Base-by-base conservation (phyloP, 2,797 vertebrate species). In the Meriones psammophilus region DNA sequence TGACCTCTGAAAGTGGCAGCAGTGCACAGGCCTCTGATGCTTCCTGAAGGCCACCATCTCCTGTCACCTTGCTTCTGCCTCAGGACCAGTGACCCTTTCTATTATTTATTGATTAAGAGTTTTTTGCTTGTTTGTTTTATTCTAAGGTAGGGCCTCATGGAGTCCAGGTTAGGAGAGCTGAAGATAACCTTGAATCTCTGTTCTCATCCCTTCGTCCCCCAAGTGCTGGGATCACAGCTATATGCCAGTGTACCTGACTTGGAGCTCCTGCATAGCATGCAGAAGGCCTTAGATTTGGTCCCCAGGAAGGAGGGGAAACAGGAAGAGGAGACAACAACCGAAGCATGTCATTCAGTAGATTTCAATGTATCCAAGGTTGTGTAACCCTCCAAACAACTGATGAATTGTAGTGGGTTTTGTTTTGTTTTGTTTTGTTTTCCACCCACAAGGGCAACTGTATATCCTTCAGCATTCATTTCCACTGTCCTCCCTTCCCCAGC, bases 31-130 rank as follows among this genome's bases (percentile, higher is more conserved):
- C 56, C 99, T 99, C 99, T 99, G 99, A 90, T 99, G 99, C 98
- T 99, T 99, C 89, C 99, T 99, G 81, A 99, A 99, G 18, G 99
- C 99, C 1, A 99, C 99, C 28, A 99, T 99, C 92, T 99, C 99
- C 98, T 99, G 99, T 99, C 99, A 33, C 62, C 28, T 50, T 24
- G 62, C 30, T n/a, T 54, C 64, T 69, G 30, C 18, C 58, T 83
- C 64, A 24, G 42, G 30, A 54, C 28, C 42, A 24, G 24, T n/a
- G 64, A 85, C 3, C 30, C 39, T 15, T 74, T 58, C 28, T 69
- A 15, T 30, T 33, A n/a, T 86, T 86, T 36, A 36, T 36, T 68
- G 22, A 13, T 69, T 86, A 28, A 24, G 66, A 7, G 42, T 42
- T 4, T 42, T 42, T 42, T 42, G 42, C 42, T 42, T 42, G 4